These are phyloP conservation scores for Pocota personata DNA, from an alignment of 2,888 invertebrate genomes.

Conservation along the genomic window DNA sequence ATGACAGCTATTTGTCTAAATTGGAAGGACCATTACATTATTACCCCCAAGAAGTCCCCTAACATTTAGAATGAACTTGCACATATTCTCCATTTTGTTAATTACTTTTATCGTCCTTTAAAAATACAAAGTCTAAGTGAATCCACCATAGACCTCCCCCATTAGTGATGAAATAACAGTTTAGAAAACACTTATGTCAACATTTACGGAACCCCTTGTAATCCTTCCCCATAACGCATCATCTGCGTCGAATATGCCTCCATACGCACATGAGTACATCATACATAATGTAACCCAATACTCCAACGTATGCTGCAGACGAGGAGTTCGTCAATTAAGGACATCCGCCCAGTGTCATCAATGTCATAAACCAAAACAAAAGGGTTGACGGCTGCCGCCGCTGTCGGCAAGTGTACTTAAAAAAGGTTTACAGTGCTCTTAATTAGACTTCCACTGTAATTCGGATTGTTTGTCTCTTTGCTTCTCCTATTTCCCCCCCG, in stretches of 20 bases:
- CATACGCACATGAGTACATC: neutral
- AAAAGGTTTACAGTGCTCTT: slow-evolving; percentile 64
- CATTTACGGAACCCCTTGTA: slow-evolving; percentile 31
- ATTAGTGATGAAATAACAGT: slow-evolving; percentile 39
- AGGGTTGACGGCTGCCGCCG: slow-evolving; percentile 58
- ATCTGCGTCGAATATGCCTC: slow-evolving; percentile 40
- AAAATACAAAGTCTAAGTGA: neutral
- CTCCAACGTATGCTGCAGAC: slow-evolving; percentile 22
- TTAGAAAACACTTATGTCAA: slow-evolving; percentile 49
- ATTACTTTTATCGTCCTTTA: slow-evolving; percentile 26
- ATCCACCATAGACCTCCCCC: neutral
- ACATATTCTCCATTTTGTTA: neutral
- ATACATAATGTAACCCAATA: slow-evolving; percentile 58
- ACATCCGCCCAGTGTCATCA: slow-evolving; percentile 72
- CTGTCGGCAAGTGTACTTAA: slow-evolving; percentile 67
- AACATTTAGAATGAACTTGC: too few species aligned
- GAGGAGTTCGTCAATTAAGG: slow-evolving; percentile 71
- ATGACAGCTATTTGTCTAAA: too few species aligned
- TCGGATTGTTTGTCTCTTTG: slow-evolving; percentile 56
- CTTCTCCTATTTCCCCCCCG: slow-evolving; percentile 50
- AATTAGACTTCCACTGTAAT: slow-evolving; percentile 70
- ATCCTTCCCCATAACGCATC: slow-evolving; percentile 49
- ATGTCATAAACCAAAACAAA: slow-evolving; percentile 70
- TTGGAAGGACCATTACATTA: too few species aligned
- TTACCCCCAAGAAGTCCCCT: neutral